These are phyloP conservation scores for Proteles cristata DNA, from an alignment of 2,113 vertebrate genomes.

Conservation along the genomic window DNA sequence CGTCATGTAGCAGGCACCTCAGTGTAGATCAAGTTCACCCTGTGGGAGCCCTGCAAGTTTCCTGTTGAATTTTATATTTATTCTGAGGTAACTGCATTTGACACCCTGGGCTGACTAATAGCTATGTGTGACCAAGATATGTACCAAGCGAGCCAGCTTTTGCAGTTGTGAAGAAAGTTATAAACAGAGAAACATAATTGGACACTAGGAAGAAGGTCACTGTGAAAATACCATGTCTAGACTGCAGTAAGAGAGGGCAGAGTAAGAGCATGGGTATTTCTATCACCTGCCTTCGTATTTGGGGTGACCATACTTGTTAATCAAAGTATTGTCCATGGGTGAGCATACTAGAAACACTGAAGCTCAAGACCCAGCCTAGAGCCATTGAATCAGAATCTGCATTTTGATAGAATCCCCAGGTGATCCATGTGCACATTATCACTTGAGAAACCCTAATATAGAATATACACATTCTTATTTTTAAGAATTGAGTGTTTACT, in stretches of 20 bases:
- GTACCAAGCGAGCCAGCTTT: background rate
- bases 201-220: background rate
- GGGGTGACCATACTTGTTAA: background rate
- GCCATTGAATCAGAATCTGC: background rate
- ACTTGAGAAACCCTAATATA: background rate
- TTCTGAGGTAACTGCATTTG: constrained; percentile 58
- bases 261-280: background rate
- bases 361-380: background rate
- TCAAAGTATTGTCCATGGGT: background rate
- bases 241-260: background rate
- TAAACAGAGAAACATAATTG: background rate
- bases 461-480: background rate
- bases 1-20: constrained; percentile 1
- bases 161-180: constrained; percentile 25
- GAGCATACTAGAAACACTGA: background rate
- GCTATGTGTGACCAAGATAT: background rate
- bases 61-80: constrained; percentile 62
- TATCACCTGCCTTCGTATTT: background rate
- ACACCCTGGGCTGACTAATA: constrained; percentile 57
- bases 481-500: background rate
- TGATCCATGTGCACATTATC: background rate
- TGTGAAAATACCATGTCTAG: background rate
- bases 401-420: background rate
- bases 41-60: constrained; percentile 52
- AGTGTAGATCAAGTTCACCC: constrained; percentile 44